A percentile compares a stretch with the other conserved stretches of the same genome.
Evolutionary conservation across 2,888 invertebrate species (phyloP).

Genomic region (Cephus pygmeus): DNA sequence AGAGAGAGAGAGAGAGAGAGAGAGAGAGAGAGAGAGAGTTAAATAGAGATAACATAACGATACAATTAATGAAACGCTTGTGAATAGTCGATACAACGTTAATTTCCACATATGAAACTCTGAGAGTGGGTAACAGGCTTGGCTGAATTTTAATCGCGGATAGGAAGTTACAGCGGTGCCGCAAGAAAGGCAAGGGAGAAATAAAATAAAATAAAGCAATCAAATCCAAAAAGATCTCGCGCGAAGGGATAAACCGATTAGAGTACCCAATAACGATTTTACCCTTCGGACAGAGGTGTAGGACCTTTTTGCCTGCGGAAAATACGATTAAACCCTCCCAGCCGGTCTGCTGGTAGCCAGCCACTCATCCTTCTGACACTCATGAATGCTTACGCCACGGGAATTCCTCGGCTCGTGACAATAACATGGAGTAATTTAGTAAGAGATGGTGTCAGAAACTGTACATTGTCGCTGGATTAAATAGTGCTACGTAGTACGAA

Average conservation of each 20-base stretch:
- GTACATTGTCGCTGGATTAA: neutral
- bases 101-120: neutral
- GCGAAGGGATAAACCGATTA: slow-evolving; percentile 14
- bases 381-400: neutral
- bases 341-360: neutral
- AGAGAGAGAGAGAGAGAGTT: no score
- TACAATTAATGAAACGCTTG: neutral
- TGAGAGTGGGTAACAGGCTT: neutral
- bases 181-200: neutral
- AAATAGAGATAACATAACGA: neutral
- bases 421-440: neutral
- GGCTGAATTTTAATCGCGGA: neutral
- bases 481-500: no score
- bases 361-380: neutral
- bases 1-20: no score
- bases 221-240: neutral
- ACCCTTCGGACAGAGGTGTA: neutral
- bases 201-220: neutral
- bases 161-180: neutral
- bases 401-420: neutral
- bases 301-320: neutral
- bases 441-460: neutral
- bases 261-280: slow-evolving; percentile 18
- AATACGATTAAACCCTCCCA: neutral
- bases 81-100: neutral